Evolutionary conservation across 2,797 vertebrate species (phyloP), one percentile per base, ranked within the genome.

Genomic region (Rhyacichthys aspro): DNA sequence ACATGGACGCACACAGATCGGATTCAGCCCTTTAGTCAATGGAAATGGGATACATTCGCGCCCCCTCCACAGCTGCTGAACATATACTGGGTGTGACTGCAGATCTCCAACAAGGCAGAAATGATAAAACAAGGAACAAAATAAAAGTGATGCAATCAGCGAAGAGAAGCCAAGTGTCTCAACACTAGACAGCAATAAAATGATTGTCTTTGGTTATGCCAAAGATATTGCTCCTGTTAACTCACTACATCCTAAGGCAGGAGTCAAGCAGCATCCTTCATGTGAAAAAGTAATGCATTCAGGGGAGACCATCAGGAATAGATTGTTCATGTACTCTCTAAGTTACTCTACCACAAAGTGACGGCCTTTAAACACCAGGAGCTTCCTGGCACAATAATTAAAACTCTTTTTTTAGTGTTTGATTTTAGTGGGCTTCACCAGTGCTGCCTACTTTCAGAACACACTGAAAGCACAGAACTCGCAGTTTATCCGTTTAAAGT

Each of bases 171-270:
- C 77, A 83, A 59, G 74, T 19, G 28, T 59, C 43, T 68, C 44
- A 59, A 71, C 55, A 59, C 72, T 63, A 81, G 65, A 89, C 78
- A 76, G 78, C 70, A 76, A 63, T 73, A 47, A 76, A 84, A 75
- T 86, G 85, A 83, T 82, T 79, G 84, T 90, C 89, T 91, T 91
- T 90, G 90, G 88, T 89, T 84, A 83, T 58, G 78, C 84, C 84
- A 89, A 88, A 89, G 85, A 88, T 88, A 88, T 86, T 89, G 85
- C 87, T 88, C 80, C 72, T 75, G 82, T 78, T 59, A 56, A 74
- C 70, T 67, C 74, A 79, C 64, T 66, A 72, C 47, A 67, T 75
- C 81, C 82, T 72, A 78, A 78, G 70, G 74, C 74, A 70, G 75
- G 63, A 80, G 65, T 49, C 72, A 74, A 80, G 78, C 76, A 63